Evolutionary conservation across 2,797 vertebrate genomes (phyloP).

Genomic region (Cossypha dichroa): DNA sequence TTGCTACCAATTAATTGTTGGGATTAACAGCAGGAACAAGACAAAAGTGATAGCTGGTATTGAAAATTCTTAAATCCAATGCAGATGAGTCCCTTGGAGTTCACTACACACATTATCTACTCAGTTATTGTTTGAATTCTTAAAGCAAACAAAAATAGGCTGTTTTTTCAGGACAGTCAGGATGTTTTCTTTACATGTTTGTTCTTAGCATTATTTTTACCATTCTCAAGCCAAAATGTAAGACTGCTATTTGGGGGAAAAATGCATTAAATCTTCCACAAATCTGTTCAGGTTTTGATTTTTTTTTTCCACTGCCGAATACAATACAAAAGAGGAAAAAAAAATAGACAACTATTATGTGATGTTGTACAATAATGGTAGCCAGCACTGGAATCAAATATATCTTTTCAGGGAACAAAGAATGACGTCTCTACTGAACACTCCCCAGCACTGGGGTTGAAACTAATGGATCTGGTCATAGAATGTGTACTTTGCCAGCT

Average conservation of each 20-base stretch:
- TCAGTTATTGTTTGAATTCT: not conserved
- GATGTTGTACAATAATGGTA: not conserved
- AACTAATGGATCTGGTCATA: not conserved
- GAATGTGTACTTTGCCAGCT: not conserved
- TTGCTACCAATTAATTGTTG: not conserved
- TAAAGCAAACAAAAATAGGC: not conserved
- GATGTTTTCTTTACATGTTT: not conserved
- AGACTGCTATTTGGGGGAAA: not conserved
- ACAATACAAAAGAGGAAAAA: not conserved
- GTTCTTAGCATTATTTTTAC: not conserved
- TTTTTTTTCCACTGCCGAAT: not conserved
- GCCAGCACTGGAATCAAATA: not conserved
- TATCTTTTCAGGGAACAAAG: not conserved
- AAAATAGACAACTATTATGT: rapidly evolving
- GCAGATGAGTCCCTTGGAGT: not conserved
- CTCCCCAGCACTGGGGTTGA: not conserved
- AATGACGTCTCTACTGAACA: not conserved
- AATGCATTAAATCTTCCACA: not conserved
- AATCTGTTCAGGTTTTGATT: not conserved
- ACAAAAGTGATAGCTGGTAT: not conserved
- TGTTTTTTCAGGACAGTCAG: not conserved
- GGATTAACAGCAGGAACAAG: not conserved
- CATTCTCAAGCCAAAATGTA: not conserved
- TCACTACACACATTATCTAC: not conserved
- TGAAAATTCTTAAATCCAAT: not conserved